Percentiles rank a stretch among this genome's conserved stretches.
Evolutionary conservation across 1,140 invertebrate genomes (phyloP).

Genomic region (Drosophila quadrilineata): DNA sequence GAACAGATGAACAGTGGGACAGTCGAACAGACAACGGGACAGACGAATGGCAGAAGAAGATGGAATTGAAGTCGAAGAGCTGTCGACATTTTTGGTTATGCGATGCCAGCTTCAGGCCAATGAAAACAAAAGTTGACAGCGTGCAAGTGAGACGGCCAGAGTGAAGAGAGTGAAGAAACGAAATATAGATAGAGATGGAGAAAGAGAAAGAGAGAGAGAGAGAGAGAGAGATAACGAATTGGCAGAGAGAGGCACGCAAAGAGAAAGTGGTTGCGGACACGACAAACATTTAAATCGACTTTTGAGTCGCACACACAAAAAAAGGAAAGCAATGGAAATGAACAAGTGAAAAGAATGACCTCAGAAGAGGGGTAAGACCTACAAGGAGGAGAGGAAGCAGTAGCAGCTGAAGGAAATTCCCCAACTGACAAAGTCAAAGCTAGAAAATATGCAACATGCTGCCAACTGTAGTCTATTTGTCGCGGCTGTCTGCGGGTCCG

Average conservation of each 20-base stretch:
- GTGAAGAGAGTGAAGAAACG: slow-evolving; percentile 21
- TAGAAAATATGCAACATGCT: too few species aligned
- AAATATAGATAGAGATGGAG: slow-evolving; percentile 39
- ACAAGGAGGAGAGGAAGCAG: too few species aligned
- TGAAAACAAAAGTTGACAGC: slow-evolving; percentile 26
- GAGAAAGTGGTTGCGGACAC: too few species aligned
- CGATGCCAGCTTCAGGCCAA: not conserved
- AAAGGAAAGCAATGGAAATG: too few species aligned
- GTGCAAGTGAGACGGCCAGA: too few species aligned
- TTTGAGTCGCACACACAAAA: slow-evolving; percentile 48
- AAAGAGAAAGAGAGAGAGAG: not conserved
- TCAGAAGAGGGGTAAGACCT: too few species aligned
- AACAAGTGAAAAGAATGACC: too few species aligned
- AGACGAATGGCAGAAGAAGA: not conserved
- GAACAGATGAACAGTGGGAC: too few species aligned
- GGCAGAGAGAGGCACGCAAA: too few species aligned
- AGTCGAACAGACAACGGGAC: too few species aligned
- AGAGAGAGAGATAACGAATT: not conserved
- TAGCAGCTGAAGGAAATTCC: too few species aligned
- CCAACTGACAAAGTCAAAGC: slow-evolving; percentile 29
- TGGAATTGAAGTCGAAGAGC: slow-evolving; percentile 23
- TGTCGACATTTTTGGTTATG: slow-evolving; percentile 3
- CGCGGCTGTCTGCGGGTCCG: not conserved
- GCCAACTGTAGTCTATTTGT: slow-evolving; percentile 61
- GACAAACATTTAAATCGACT: slow-evolving; percentile 74